These are phyloP conservation scores for Sialia sialis DNA, from an alignment of 2,113 vertebrate species.

Conservation along the genomic window DNA sequence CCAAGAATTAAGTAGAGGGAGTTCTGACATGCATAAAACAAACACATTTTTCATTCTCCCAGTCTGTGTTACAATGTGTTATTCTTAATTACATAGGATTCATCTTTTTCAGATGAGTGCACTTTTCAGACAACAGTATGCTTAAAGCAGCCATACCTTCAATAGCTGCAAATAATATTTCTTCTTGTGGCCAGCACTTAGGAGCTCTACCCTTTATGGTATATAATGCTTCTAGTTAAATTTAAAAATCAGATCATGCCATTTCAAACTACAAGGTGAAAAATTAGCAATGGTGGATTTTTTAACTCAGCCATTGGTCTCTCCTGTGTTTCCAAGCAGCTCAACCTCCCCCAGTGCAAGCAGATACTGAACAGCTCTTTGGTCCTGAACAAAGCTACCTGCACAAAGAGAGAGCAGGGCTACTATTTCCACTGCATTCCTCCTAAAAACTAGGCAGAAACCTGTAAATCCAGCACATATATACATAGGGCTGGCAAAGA, in stretches of 20 bases:
- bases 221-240: neutral
- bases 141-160: rapidly evolving
- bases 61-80: neutral
- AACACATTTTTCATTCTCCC: neutral
- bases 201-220: neutral
- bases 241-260: neutral
- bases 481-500: neutral
- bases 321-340: neutral
- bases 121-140: neutral
- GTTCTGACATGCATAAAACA: neutral
- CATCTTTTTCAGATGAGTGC: neutral
- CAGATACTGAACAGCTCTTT: neutral
- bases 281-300: neutral
- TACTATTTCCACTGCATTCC: neutral
- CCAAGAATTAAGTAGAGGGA: neutral
- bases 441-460: neutral
- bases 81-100: neutral
- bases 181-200: neutral
- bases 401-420: neutral
- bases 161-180: neutral
- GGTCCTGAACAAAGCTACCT: neutral
- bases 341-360: neutral
- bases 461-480: neutral
- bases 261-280: neutral
- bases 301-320: neutral